Evolutionary conservation across 2,888 invertebrate genomes (phyloP).

Genomic region (Chymomyza caudatula): DNA sequence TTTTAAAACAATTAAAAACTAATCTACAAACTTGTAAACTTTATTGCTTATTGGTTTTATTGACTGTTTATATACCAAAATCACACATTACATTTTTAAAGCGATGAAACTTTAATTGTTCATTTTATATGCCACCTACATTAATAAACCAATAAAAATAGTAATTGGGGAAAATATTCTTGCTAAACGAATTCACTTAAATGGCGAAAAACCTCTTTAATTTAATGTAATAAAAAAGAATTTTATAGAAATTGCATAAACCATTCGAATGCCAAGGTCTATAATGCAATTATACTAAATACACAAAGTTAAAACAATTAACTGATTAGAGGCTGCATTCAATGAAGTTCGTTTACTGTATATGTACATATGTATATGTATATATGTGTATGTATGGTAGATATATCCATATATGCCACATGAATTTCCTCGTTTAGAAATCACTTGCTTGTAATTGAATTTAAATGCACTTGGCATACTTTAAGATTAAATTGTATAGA

Average conservation of each 20-base stretch:
- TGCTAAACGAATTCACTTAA: background rate
- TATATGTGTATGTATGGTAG: background rate
- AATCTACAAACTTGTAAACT: background rate
- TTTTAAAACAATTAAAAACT: too few relatives aligned
- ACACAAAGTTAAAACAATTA: background rate
- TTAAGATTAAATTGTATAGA: slow-evolving; percentile 3
- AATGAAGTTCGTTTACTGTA: background rate
- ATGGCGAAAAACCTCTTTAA: background rate
- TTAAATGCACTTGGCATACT: slow-evolving; percentile 15
- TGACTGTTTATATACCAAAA: background rate
- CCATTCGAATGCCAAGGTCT: background rate
- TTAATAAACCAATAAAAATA: background rate
- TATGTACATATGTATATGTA: background rate
- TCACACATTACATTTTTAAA: background rate
- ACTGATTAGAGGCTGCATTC: background rate
- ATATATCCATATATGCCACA: background rate
- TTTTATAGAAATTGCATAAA: background rate
- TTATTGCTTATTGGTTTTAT: background rate
- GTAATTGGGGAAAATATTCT: background rate
- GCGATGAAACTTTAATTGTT: background rate
- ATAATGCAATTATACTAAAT: background rate
- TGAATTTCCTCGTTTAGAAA: slow-evolving; percentile 11
- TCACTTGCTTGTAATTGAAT: slow-evolving; percentile 6
- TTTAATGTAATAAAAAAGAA: background rate
- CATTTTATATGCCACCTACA: background rate